Evolutionary conservation across 2,113 vertebrate species (phyloP).

Genomic region (Diadophis punctatus): DNA sequence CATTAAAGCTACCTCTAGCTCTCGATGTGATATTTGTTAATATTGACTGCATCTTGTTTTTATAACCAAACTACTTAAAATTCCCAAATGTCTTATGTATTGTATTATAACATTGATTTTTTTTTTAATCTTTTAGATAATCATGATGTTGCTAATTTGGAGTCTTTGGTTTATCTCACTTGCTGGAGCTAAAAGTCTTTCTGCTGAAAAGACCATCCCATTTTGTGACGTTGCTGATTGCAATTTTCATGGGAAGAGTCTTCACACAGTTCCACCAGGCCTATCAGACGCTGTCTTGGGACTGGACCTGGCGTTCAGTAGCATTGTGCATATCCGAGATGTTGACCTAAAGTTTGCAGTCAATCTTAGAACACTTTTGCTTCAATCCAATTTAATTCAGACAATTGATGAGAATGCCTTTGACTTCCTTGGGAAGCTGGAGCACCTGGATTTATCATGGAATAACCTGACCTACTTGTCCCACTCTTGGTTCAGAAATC

Average conservation of each 20-base stretch:
- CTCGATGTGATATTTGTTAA: neutral
- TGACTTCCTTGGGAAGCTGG: slow-evolving; percentile 58
- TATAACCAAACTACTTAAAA: neutral
- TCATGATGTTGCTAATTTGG: slow-evolving; percentile 40
- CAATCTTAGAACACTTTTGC: slow-evolving; percentile 61
- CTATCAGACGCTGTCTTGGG: slow-evolving; percentile 32
- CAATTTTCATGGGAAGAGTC: slow-evolving; percentile 60
- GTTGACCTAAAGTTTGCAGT: slow-evolving; percentile 64
- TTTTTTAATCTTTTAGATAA: slow-evolving; percentile 29
- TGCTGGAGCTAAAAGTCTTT: slow-evolving; percentile 26
- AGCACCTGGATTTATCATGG: slow-evolving; percentile 75
- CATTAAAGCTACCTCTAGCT: neutral
- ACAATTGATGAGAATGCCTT: slow-evolving; percentile 69
- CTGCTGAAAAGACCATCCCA: slow-evolving; percentile 28
- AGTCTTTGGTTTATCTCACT: slow-evolving; percentile 33
- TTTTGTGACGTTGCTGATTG: slow-evolving; percentile 56
- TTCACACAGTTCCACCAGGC: slow-evolving; percentile 62
- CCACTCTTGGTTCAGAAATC: slow-evolving; percentile 71
- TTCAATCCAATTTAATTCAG: slow-evolving; percentile 66
- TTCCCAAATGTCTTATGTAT: neutral
- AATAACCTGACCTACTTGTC: slow-evolving; percentile 70
- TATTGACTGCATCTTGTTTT: neutral
- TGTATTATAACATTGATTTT: neutral
- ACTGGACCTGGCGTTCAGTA: slow-evolving; percentile 74
- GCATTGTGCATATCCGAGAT: slow-evolving; percentile 57